phyloP scores from a whole-genome alignment of 2,113 vertebrate species.

The Rafetus swinhoei region DNA sequence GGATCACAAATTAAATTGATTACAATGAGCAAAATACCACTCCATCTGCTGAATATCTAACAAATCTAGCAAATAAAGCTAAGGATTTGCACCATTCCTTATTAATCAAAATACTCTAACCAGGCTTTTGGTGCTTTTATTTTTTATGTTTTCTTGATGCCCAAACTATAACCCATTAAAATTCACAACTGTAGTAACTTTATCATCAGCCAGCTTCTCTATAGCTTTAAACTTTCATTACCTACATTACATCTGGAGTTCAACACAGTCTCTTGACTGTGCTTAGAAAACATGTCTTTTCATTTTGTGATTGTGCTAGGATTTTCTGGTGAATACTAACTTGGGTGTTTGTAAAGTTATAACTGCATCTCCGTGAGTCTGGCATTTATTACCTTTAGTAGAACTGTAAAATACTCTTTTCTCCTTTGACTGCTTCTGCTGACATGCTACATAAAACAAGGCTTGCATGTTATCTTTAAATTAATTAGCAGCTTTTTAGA shows the following conservation, averaged over 20 bases:
- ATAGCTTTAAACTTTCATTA: slow-evolving; percentile 31
- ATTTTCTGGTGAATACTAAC: slow-evolving; percentile 41
- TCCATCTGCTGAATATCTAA: too few relatives aligned
- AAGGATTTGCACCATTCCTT: slow-evolving; percentile 40
- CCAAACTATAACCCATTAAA: slow-evolving; percentile 59
- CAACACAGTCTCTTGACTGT: slow-evolving; percentile 43
- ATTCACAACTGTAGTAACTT: slow-evolving; percentile 29
- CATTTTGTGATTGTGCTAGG: slow-evolving; percentile 39
- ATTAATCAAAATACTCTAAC: slow-evolving; percentile 32
- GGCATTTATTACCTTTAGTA: slow-evolving; percentile 57
- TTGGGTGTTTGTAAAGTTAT: slow-evolving; percentile 60
- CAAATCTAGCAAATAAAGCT: slow-evolving; percentile 2
- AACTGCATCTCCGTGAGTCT: slow-evolving; percentile 44
- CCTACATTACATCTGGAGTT: slow-evolving; percentile 40
- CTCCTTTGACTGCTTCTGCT: slow-evolving; percentile 58
- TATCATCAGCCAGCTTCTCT: slow-evolving; percentile 27
- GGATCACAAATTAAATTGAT: too few relatives aligned
- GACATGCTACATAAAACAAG: slow-evolving; percentile 53
- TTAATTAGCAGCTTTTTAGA: slow-evolving; percentile 50
- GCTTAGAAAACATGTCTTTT: slow-evolving; percentile 51
- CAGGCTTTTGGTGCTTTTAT: neutral
- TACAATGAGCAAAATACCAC: too few relatives aligned
- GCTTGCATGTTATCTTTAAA: slow-evolving; percentile 57
- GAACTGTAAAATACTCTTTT: slow-evolving; percentile 51
- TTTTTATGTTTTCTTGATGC: slow-evolving; percentile 45